Evolutionary conservation across 2,888 invertebrate genomes (phyloP), one percentile per base, ranked within the genome.

Genomic region (Ophion ventricosus): DNA sequence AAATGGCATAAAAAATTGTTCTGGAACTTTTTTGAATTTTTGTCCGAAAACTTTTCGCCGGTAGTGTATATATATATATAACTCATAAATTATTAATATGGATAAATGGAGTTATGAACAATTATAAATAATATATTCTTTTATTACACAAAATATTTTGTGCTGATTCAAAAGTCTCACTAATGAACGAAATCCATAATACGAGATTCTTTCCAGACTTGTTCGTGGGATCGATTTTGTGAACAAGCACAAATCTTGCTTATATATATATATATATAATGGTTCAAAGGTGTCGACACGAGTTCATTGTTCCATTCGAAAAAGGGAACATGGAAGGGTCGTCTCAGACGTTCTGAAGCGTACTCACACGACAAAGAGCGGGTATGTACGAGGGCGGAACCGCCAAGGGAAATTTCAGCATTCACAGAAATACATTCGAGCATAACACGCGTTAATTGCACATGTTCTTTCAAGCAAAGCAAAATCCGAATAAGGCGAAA

Each of bases 261-360:
- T 43, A 25, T 11, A 35, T 35, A 17, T 72, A 23, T n/a, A 73
- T 25, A 4, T 59, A 20, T 40, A 17, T 5, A 54, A 35, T n/a
- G 35, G 54, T 72, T 77, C 14, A 70, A 73, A 61, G 54, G 67
- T 75, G 70, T 20, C 43, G 43, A 64, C 29, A 43, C 11, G 80
- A 57, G 63, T 40, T 76, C 76, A 73, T 85, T 85, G 84, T 85
- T 73, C 63, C 56, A 77, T 20, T 23, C 43, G 43, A 26, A 66
- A 70, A 80, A 73, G 76, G 76, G 82, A 63, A 64, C 61, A 70
- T 80, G 61, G 82, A 85, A 76, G 73, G 63, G 43, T 2, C 25
- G 35, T 67, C 49, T 43, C 63, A 73, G 82, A 80, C 73, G 56
- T 67, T 74, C 49, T 54, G 25, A 3, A 73, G 76, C 72, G 63